A percentile compares a stretch with the other conserved stretches of the same genome.
Conservation (phyloP, 2,113 vertebrate genomes). For the Zapornia atra region DNA sequence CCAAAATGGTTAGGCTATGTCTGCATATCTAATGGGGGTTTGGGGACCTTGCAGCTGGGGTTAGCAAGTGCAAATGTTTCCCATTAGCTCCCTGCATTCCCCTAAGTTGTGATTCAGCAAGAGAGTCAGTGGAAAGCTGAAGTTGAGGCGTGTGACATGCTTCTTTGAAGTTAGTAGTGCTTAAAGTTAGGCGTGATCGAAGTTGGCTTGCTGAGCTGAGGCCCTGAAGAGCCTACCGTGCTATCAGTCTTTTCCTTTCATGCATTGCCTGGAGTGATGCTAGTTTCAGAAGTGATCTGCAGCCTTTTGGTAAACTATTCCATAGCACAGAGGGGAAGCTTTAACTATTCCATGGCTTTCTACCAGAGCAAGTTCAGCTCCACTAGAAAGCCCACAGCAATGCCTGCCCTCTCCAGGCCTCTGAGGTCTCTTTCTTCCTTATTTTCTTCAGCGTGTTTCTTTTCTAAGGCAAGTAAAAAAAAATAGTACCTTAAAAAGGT, state of each 20-base stretch:
- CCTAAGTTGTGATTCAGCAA: neutral
- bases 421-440: neutral
- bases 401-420: neutral
- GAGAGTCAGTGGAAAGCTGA: neutral
- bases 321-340: neutral
- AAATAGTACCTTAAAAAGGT: slow-evolving; percentile 17
- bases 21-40: neutral
- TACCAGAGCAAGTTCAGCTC: neutral
- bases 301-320: neutral
- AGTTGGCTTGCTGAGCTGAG: neutral
- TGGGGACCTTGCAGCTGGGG: neutral
- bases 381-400: neutral
- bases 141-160: neutral
- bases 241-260: neutral
- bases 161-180: neutral
- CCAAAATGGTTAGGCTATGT: neutral
- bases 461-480: neutral
- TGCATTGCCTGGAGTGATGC: neutral
- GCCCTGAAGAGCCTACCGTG: neutral
- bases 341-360: neutral
- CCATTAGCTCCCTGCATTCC: neutral
- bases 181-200: neutral
- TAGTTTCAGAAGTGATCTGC: neutral
- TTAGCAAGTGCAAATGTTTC: neutral
- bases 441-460: neutral